A percentile compares a stretch with the other conserved stretches of the same genome.
Evolutionary conservation across 2,113 vertebrate genomes (phyloP).

Genomic region (Saimiri boliviensis): DNA sequence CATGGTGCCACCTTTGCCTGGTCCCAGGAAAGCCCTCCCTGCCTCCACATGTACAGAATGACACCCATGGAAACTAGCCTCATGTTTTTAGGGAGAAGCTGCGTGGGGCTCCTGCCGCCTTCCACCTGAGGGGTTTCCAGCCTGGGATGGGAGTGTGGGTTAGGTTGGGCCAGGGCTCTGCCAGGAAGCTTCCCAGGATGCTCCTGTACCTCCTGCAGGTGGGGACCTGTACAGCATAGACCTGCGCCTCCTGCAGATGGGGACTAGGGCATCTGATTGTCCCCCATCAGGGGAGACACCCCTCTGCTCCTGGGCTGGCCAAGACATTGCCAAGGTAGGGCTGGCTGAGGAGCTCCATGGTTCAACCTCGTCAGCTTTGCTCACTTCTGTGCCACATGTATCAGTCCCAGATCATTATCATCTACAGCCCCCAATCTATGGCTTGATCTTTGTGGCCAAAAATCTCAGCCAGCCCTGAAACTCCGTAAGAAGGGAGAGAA

Average conservation of each 20-base stretch:
- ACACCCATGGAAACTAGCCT: accelerated
- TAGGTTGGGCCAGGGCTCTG: neutral
- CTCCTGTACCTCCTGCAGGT: no score
- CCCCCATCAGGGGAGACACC: accelerated
- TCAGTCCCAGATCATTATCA: neutral
- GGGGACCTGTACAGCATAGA: no score
- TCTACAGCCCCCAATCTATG: neutral
- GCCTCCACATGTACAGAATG: slow-evolving; percentile 90
- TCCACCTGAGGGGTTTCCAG: neutral
- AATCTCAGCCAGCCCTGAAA: no score
- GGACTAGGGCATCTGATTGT: no score
- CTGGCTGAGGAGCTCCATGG: neutral
- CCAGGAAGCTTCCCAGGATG: neutral
- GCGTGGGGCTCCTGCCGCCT: neutral
- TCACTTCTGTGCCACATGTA: neutral
- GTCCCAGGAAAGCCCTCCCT: slow-evolving; percentile 89
- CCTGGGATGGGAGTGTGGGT: neutral
- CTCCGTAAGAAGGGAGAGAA: neutral
- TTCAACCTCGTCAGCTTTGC: neutral
- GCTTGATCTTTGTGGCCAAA: neutral
- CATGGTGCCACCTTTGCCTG: slow-evolving; percentile 94
- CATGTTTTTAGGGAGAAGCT: accelerated
- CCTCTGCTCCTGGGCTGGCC: no score
- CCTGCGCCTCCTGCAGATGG: accelerated
- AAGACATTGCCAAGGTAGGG: neutral